A percentile compares a stretch with the other conserved stretches of the same genome.
Conservation (phyloP, 2,797 vertebrate genomes). For the Carcharodon carcharias region DNA sequence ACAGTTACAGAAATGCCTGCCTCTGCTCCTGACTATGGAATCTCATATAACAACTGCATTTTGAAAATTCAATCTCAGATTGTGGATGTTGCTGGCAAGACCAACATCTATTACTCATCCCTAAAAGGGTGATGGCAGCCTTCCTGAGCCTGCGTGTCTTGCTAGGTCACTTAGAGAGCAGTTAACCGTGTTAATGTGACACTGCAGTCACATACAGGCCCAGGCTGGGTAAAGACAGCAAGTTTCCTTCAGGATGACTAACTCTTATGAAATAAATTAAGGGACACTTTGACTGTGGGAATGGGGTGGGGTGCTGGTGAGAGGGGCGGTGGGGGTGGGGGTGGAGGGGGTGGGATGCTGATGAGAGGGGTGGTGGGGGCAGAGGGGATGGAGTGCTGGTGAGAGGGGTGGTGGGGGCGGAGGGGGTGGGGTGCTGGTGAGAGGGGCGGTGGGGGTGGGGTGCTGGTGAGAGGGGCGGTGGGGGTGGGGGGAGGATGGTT, state of each 20-base stretch:
- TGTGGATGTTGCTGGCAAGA: neutral
- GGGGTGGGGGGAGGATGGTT: too few relatives aligned
- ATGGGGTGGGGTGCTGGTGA: too few relatives aligned
- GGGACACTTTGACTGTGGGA: too few relatives aligned
- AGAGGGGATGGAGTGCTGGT: too few relatives aligned
- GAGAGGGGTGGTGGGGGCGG: too few relatives aligned
- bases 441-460: too few relatives aligned
- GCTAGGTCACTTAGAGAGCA: neutral
- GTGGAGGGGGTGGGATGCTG: too few relatives aligned
- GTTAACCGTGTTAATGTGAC: neutral
- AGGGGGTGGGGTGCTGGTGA: too few relatives aligned
- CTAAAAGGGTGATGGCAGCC: neutral
- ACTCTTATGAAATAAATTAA: too few relatives aligned
- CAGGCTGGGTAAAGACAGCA: neutral
- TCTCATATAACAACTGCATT: neutral
- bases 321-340: too few relatives aligned
- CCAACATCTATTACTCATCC: neutral
- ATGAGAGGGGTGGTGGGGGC: too few relatives aligned
- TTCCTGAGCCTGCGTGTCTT: neutral
- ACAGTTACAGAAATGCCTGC: neutral
- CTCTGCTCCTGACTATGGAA: neutral
- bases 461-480: too few relatives aligned
- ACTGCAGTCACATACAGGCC: neutral
- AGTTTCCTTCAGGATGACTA: neutral
- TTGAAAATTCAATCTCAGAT: neutral